Evolutionary conservation across 2,113 vertebrate species (phyloP).

Genomic region (Monopterus albus): DNA sequence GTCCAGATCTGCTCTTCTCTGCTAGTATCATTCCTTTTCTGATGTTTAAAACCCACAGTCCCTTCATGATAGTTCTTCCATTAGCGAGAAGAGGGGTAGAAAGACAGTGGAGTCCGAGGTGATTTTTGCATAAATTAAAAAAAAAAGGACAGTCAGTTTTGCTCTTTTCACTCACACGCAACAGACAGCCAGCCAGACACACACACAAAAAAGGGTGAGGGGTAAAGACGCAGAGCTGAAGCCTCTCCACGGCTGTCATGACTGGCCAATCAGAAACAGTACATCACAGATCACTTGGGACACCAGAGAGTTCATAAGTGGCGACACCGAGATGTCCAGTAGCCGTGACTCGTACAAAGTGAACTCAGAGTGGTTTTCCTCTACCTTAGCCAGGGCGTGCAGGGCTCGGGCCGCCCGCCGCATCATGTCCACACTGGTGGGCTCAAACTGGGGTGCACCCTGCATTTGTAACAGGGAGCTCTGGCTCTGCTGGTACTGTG

Average conservation of each 20-base stretch:
- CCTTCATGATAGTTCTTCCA: slow-evolving; percentile 86
- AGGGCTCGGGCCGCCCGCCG: slow-evolving; percentile 95
- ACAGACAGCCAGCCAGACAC: slow-evolving; percentile 28
- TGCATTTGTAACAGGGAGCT: slow-evolving; percentile 92
- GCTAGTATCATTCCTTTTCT: slow-evolving; percentile 63
- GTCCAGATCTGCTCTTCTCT: slow-evolving; percentile 75
- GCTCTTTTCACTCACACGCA: slow-evolving; percentile 87
- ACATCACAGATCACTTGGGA: slow-evolving; percentile 99
- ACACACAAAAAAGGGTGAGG: slow-evolving; percentile 37
- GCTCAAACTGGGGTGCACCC: slow-evolving; percentile 92
- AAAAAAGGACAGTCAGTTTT: slow-evolving; percentile 87
- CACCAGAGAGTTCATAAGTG: slow-evolving; percentile 98
- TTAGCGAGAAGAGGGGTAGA: slow-evolving; percentile 90
- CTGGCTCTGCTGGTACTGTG: slow-evolving; percentile 98
- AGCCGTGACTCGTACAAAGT: slow-evolving; percentile 97
- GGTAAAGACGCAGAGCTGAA: slow-evolving; percentile 68
- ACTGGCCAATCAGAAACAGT: slow-evolving; percentile 99
- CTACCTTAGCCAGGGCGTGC: slow-evolving; percentile 96
- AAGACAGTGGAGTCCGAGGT: slow-evolving; percentile 98
- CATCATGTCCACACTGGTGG: slow-evolving; percentile 99
- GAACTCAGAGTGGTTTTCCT: slow-evolving; percentile 99
- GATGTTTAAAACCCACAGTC: slow-evolving; percentile 74
- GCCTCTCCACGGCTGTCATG: slow-evolving; percentile 94
- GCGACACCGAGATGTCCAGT: slow-evolving; percentile 98
- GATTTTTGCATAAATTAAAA: slow-evolving; percentile 99